Conservation (phyloP, 2,888 invertebrate species). For the Drosophila mercatorum region DNA sequence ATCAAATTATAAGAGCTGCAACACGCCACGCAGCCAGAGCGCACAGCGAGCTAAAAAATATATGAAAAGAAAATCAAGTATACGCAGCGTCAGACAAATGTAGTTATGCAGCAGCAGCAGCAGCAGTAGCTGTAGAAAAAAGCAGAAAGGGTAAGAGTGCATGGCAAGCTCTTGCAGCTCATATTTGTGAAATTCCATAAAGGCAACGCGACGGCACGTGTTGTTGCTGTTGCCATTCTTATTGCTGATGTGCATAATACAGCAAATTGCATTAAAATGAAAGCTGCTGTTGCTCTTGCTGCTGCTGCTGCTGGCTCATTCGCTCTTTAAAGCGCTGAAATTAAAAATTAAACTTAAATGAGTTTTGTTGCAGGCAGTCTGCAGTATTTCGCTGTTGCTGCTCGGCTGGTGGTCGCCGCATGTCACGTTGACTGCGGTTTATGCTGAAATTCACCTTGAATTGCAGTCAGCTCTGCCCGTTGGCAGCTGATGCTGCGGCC, state of each 20-base stretch:
- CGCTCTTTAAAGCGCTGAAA: slow-evolving; percentile 65
- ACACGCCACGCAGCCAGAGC: neutral
- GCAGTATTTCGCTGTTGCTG: slow-evolving; percentile 22
- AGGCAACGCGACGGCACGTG: slow-evolving; percentile 30
- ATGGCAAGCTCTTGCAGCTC: slow-evolving; percentile 16
- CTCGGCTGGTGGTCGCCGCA: slow-evolving; percentile 71
- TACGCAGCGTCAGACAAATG: slow-evolving; percentile 62
- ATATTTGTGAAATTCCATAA: slow-evolving; percentile 66
- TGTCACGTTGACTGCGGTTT: slow-evolving; percentile 74
- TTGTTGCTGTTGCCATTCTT: slow-evolving; percentile 25
- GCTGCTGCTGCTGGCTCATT: slow-evolving; percentile 9
- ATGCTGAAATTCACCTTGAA: slow-evolving; percentile 77
- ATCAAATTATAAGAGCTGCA: slow-evolving; percentile 45
- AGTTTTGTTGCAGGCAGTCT: slow-evolving; percentile 33
- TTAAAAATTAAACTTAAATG: slow-evolving; percentile 77
- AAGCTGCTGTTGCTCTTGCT: slow-evolving; percentile 31
- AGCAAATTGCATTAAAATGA: slow-evolving; percentile 58
- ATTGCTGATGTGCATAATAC: slow-evolving; percentile 33
- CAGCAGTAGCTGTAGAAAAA: neutral
- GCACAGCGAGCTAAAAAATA: neutral
- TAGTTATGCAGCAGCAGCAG: slow-evolving; percentile 1
- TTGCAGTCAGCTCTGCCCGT: slow-evolving; percentile 26
- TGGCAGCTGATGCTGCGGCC: slow-evolving; percentile 58
- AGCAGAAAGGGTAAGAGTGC: neutral
- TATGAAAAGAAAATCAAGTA: slow-evolving; percentile 58